Percentiles rank a stretch among this genome's conserved stretches.
phyloP scores from a whole-genome alignment of 2,113 vertebrate species.

The Silurus glanis region DNA sequence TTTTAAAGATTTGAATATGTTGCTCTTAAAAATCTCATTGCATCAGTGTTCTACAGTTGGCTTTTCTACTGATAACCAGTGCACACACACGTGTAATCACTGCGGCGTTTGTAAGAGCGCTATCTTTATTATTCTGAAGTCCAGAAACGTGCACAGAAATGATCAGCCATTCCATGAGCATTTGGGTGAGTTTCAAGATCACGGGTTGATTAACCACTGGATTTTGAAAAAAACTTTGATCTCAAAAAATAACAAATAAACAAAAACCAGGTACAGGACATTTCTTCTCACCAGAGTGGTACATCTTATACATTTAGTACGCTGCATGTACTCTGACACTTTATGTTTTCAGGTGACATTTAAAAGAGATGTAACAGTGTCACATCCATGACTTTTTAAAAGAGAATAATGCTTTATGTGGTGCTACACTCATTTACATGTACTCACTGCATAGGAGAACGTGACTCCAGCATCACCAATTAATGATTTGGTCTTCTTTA shows the following conservation, averaged over 20 bases:
- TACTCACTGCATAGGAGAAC: slow-evolving; percentile 76
- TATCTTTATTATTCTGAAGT: neutral
- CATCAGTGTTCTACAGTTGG: neutral
- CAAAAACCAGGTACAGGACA: too few relatives aligned
- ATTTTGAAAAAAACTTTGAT: neutral
- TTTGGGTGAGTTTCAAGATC: neutral
- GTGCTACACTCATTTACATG: neutral
- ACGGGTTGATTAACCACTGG: neutral
- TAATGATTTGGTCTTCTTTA: slow-evolving; percentile 70
- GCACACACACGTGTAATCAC: neutral
- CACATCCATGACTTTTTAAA: neutral
- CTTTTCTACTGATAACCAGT: neutral
- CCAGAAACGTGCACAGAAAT: neutral
- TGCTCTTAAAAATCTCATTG: neutral
- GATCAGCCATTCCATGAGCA: neutral
- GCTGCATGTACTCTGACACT: neutral
- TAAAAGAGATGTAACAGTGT: neutral
- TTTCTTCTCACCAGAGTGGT: neutral
- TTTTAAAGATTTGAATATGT: neutral
- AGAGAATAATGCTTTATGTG: neutral
- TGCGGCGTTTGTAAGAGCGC: neutral
- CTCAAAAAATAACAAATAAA: too few relatives aligned
- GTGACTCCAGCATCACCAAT: slow-evolving; percentile 74
- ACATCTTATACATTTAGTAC: neutral
- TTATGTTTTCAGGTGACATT: neutral